phyloP scores from a whole-genome alignment of 2,888 invertebrate genomes.

The Agelastica alni region DNA sequence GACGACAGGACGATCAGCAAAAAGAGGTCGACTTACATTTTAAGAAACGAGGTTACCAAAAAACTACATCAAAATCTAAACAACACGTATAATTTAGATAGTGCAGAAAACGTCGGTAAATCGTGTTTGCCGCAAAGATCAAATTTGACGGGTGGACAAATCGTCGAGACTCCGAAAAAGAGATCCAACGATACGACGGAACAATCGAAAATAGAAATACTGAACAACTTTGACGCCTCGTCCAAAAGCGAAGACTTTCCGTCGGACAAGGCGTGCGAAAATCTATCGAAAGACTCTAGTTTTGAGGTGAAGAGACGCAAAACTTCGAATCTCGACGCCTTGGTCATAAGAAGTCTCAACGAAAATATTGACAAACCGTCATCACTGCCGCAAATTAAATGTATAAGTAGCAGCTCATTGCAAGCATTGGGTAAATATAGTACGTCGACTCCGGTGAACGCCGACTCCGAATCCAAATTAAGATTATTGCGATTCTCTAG shows the following conservation, averaged over 20 bases:
- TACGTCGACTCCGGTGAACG: constrained; percentile 34
- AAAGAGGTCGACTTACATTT: neutral
- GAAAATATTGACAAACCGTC: constrained; percentile 36
- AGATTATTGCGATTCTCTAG: constrained; percentile 28
- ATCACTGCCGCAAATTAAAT: constrained; percentile 37
- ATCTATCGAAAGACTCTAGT: constrained; percentile 32
- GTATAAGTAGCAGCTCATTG: constrained; percentile 15
- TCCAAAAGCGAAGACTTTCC: neutral
- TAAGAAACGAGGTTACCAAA: neutral
- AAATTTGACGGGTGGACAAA: neutral
- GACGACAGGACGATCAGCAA: neutral
- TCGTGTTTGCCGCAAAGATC: neutral
- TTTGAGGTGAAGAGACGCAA: constrained; percentile 39
- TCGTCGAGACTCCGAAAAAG: constrained; percentile 22
- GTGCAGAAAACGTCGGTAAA: neutral
- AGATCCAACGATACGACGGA: constrained; percentile 27
- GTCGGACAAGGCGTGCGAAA: constrained; percentile 27
- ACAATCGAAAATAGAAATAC: neutral
- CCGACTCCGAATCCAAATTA: constrained; percentile 30
- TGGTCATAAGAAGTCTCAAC: constrained; percentile 23
- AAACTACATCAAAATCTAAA: constrained; percentile 5
- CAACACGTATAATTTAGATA: neutral
- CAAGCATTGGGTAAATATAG: constrained; percentile 22
- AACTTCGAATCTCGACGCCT: constrained; percentile 30
- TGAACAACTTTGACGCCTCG: too few relatives aligned